Evolutionary conservation across 2,113 vertebrate genomes (phyloP).

Genomic region (Bettongia penicillata): DNA sequence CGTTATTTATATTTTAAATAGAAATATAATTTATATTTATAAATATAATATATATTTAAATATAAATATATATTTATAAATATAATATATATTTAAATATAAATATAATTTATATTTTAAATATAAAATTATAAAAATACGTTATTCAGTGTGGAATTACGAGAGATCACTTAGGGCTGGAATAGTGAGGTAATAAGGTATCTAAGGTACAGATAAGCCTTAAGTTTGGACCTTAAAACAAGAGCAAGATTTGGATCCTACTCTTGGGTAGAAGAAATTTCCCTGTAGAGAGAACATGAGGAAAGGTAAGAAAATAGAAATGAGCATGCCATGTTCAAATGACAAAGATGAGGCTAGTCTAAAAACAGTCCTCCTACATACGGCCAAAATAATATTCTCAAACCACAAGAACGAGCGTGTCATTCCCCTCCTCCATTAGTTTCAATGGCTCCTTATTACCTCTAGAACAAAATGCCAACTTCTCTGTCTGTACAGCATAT

Average conservation of each 20-base stretch:
- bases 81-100: too few species aligned
- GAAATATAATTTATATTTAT: too few species aligned
- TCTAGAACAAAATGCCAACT: background rate
- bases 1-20: too few species aligned
- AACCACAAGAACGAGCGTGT: background rate
- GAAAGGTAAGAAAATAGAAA: background rate
- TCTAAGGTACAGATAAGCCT: background rate
- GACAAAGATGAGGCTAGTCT: background rate
- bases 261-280: too few species aligned
- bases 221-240: background rate
- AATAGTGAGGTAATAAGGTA: background rate
- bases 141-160: background rate
- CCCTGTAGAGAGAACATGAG: too few species aligned
- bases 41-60: too few species aligned
- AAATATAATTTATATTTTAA: too few species aligned
- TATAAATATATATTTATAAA: too few species aligned
- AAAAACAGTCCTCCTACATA: background rate
- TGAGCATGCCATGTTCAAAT: background rate
- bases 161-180: background rate
- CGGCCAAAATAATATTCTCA: background rate
- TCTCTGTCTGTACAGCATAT: background rate
- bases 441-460: background rate
- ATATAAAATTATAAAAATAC: too few species aligned
- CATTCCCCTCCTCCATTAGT: background rate
- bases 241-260: too few species aligned